phyloP scores from a whole-genome alignment of 2,888 invertebrate genomes.

The Acholoe squamosa region DNA sequence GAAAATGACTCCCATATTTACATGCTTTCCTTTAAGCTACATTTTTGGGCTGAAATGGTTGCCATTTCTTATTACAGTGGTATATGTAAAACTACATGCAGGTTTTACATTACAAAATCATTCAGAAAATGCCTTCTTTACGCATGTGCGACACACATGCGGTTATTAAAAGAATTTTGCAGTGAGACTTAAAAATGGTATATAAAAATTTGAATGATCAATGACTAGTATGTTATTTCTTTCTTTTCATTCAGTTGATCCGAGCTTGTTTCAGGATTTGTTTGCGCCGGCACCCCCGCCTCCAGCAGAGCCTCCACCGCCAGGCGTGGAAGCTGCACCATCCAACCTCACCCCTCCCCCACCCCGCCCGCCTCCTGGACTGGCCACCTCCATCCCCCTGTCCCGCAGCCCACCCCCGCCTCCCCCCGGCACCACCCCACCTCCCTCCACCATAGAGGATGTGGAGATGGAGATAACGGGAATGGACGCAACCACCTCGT shows the following conservation, averaged over 20 bases:
- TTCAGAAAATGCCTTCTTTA: too few species aligned
- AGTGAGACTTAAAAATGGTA: too few species aligned
- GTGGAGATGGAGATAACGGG: conserved; percentile 7
- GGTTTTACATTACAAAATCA: too few species aligned
- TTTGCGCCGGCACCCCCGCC: conserved; percentile 59
- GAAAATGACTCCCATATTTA: too few species aligned
- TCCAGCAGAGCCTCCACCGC: conserved; percentile 56
- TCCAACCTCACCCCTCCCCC: conserved; percentile 66
- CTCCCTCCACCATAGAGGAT: not conserved
- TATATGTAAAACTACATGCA: too few species aligned
- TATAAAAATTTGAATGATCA: not conserved
- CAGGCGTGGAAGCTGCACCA: conserved; percentile 67
- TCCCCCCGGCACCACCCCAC: conserved; percentile 58
- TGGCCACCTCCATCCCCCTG: conserved; percentile 46
- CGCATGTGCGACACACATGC: too few species aligned
- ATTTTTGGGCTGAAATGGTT: too few species aligned
- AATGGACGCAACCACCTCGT: conserved; percentile 28
- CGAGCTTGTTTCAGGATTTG: conserved; percentile 48
- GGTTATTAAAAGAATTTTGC: too few species aligned
- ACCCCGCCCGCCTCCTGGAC: conserved; percentile 65
- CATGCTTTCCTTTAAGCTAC: too few species aligned
- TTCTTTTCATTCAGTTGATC: conserved; percentile 27
- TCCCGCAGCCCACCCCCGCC: conserved; percentile 56
- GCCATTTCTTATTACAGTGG: too few species aligned
- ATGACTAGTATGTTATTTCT: not conserved